These are phyloP conservation scores for Geotrypetes seraphini DNA, from an alignment of 2,797 vertebrate species.

Conservation along the genomic window DNA sequence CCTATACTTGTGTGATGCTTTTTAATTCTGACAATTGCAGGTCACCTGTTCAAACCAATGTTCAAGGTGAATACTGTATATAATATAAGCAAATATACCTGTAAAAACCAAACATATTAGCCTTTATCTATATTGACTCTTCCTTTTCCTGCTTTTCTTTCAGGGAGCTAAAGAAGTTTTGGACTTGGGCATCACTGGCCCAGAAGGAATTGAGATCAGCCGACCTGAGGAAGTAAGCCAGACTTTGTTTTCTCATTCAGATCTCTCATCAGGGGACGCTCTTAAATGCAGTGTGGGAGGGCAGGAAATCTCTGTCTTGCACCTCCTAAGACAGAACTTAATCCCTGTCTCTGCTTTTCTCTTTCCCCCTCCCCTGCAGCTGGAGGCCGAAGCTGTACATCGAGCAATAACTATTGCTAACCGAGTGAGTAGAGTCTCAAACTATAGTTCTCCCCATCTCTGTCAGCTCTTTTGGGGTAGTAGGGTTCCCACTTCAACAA, in stretches of 20 bases:
- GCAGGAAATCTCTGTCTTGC: not conserved
- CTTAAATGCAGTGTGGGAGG: not conserved
- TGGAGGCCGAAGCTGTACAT: slow-evolving; percentile 90
- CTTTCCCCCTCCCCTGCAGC: slow-evolving; percentile 36
- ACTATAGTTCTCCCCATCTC: accelerated
- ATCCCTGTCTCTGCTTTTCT: not conserved
- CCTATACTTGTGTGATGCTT: no score
- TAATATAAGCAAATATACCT: no score
- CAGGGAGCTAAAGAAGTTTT: slow-evolving; percentile 86
- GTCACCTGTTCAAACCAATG: no score
- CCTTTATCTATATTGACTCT: no score
- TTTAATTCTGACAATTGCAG: no score
- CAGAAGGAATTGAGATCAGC: slow-evolving; percentile 94
- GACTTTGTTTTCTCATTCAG: not conserved
- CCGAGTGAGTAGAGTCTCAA: slow-evolving; percentile 61
- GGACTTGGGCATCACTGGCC: slow-evolving; percentile 89
- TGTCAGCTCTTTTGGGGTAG: not conserved
- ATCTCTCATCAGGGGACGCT: no score
- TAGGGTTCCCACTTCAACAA: not conserved
- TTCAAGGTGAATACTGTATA: no score
- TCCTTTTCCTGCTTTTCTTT: no score
- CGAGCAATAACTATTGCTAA: slow-evolving; percentile 88
- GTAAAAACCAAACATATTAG: no score
- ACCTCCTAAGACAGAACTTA: not conserved
- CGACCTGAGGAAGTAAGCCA: slow-evolving; percentile 81